Base-by-base conservation (phyloP, 37 sponge, comb jelly and placozoan genomes). In the Mnemiopsis leidyi region DNA sequence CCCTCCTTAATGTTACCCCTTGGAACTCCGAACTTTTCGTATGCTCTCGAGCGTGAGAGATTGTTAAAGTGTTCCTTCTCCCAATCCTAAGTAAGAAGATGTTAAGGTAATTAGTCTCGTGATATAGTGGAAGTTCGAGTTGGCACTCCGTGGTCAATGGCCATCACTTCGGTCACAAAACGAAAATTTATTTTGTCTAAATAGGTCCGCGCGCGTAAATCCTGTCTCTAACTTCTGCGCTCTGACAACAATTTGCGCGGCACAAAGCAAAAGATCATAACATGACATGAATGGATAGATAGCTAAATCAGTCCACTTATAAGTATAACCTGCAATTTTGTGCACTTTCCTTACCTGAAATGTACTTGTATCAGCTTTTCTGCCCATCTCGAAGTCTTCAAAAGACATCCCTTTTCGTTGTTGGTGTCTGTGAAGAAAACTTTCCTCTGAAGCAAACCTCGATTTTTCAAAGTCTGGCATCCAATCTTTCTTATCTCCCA, bases 41-140 rank as follows among this genome's bases (percentile, higher is more conserved):
- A 20, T 16, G 79, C 35, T 0, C 36, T 32, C n/a, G n/a, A n/a
- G 23, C 28, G 24, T 1, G 73, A 29, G 5, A 85, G 61, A 0
- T 85, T 85, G 48, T 85, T 61, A 29, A 39, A 85, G 23, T 85
- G 90, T 33, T 85, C 18, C 26, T 85, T 85, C 61, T 85, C 90
- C 90, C 90, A 85, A 0, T 85, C 90, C 61, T 85, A 48, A 48
- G 13, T 48, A 48, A 48, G 13, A 48, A 48, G n/a, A n/a, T n/a
- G n/a, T n/a, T n/a, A n/a, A n/a, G n/a, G n/a, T n/a, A n/a, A n/a
- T n/a, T n/a, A n/a, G n/a, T n/a, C n/a, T n/a, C n/a, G n/a, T n/a
- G n/a, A n/a, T n/a, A n/a, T n/a, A n/a, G n/a, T n/a, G n/a, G n/a
- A n/a, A n/a, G n/a, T n/a, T n/a, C n/a, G n/a, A n/a, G n/a, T n/a